These are phyloP conservation scores for Phrynocephalus forsythii DNA, from an alignment of 2,797 vertebrate genomes.

Conservation along the genomic window DNA sequence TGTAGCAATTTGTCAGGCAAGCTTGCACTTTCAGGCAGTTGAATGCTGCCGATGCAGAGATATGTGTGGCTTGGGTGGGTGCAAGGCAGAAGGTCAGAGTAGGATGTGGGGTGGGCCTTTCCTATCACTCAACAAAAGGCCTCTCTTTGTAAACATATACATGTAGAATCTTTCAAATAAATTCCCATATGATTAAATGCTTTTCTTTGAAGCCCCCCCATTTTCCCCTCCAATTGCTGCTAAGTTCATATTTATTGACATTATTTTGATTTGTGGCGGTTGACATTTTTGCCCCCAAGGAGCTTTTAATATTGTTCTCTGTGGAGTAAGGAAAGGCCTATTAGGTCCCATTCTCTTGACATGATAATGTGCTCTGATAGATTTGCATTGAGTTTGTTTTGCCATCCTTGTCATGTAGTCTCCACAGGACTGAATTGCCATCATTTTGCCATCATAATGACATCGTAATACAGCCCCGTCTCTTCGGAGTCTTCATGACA, in stretches of 20 bases:
- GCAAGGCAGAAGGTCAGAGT: neutral
- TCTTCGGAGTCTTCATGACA: constrained; percentile 57
- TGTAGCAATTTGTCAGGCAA: neutral
- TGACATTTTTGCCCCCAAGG: constrained; percentile 42
- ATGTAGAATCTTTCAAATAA: neutral
- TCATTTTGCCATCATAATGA: constrained; percentile 71
- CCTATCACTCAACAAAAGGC: neutral
- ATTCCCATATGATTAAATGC: neutral
- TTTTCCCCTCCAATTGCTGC: constrained; percentile 36
- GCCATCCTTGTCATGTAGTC: constrained; percentile 61
- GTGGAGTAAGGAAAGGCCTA: constrained; percentile 59
- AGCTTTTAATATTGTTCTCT: constrained; percentile 58
- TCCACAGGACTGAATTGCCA: constrained; percentile 56
- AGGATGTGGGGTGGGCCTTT: neutral
- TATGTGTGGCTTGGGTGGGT: neutral
- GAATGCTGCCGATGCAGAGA: neutral
- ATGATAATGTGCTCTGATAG: constrained; percentile 60
- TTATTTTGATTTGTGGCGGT: constrained; percentile 35
- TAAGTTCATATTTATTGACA: constrained; percentile 44
- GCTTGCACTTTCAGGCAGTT: no score
- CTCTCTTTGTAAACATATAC: neutral
- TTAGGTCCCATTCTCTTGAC: constrained; percentile 68
- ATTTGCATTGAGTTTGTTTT: constrained; percentile 67
- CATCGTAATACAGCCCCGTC: constrained; percentile 70
- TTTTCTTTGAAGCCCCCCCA: neutral